phyloP scores from a whole-genome alignment of 2,888 invertebrate genomes.

The Erpobdella octoculata region DNA sequence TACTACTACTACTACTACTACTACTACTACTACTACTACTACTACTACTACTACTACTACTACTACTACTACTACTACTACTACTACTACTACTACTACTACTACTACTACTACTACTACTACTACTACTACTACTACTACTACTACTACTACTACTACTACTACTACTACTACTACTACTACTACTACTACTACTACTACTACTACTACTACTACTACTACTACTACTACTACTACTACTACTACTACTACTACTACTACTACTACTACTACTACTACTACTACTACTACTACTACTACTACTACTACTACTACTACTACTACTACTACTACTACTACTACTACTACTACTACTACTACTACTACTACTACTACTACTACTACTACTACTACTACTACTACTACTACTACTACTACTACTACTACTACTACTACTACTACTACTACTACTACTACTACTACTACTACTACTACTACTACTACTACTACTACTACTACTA shows the following conservation, averaged over 20 bases:
- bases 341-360: background rate
- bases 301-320: background rate
- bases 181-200: constrained; percentile 21
- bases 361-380: background rate
- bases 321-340: background rate
- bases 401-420: background rate
- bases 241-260: constrained; percentile 11
- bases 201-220: constrained; percentile 22
- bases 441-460: background rate
- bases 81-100: background rate
- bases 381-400: background rate
- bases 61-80: background rate
- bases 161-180: constrained; percentile 21
- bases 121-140: constrained; percentile 21
- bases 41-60: background rate
- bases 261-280: constrained; percentile 1
- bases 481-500: background rate
- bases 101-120: constrained; percentile 15
- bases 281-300: background rate
- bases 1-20: constrained; percentile 6
- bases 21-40: constrained; percentile 9
- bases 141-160: constrained; percentile 22
- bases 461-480: background rate
- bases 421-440: background rate
- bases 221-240: constrained; percentile 22